phyloP scores from a whole-genome alignment of 1,140 invertebrate genomes.

The Drosophila serrata region DNA sequence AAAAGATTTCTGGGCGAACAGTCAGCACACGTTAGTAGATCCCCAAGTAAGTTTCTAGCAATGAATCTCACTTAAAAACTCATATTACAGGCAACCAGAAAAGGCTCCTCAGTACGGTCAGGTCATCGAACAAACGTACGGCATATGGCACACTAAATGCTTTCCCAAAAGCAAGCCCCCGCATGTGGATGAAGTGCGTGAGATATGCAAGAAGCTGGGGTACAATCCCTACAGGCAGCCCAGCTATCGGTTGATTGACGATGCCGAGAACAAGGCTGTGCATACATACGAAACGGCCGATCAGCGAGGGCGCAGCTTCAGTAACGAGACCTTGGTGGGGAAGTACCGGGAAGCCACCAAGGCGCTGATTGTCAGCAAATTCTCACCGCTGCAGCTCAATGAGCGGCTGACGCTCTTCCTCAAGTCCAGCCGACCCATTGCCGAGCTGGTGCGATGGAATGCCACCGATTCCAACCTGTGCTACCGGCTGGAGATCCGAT shows the following conservation, averaged over 20 bases:
- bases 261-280: constrained; percentile 63
- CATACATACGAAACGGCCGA: constrained; percentile 65
- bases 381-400: constrained; percentile 77
- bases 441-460: constrained; percentile 77
- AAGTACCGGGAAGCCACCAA: constrained; percentile 78
- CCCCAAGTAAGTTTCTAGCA: not conserved
- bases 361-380: constrained; percentile 75
- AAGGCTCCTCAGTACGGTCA: constrained; percentile 85
- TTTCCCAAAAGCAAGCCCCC: constrained; percentile 84
- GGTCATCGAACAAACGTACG: constrained; percentile 86
- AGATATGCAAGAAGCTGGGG: constrained; percentile 85
- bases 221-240: constrained; percentile 76
- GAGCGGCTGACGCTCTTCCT: constrained; percentile 75
- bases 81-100: constrained; percentile 34
- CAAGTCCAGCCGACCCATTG: constrained; percentile 81
- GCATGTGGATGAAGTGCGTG: constrained; percentile 74
- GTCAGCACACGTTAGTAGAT: constrained; percentile 31
- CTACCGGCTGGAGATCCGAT: constrained; percentile 76
- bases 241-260: constrained; percentile 78
- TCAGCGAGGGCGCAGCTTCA: constrained; percentile 61
- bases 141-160: constrained; percentile 88
- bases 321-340: constrained; percentile 59
- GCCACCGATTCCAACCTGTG: constrained; percentile 73
- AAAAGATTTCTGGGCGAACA: constrained; percentile 55
- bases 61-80: constrained; percentile 6